phyloP scores from a whole-genome alignment of 2,797 vertebrate species.

The Esox lucius region DNA sequence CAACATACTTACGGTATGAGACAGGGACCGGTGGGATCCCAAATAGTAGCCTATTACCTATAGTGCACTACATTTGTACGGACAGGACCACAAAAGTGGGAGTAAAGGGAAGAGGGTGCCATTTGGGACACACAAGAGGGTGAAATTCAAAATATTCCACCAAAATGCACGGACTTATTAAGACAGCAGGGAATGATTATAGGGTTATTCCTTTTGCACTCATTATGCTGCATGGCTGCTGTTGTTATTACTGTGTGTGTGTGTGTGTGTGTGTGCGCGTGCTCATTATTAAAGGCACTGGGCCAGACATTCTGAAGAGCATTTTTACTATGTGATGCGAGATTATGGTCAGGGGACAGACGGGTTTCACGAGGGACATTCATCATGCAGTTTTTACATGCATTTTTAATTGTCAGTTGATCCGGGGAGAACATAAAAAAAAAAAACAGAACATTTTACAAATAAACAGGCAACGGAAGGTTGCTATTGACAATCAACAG shows the following conservation, averaged over 20 bases:
- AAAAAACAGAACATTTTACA: neutral
- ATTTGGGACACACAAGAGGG: neutral
- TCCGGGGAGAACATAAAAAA: constrained; percentile 29
- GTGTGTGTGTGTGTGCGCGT: neutral
- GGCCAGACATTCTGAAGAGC: constrained; percentile 10
- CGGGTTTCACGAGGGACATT: constrained; percentile 29
- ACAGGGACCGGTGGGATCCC: neutral
- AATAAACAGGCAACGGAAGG: constrained; percentile 17
- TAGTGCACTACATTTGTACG: neutral
- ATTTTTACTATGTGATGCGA: constrained; percentile 19
- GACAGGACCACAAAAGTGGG: constrained; percentile 28
- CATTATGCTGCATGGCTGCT: constrained; percentile 35
- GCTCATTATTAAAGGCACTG: constrained; percentile 11
- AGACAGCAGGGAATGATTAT: constrained; percentile 57
- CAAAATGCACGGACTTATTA: constrained; percentile 30
- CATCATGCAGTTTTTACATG: constrained; percentile 18
- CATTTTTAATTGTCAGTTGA: constrained; percentile 31
- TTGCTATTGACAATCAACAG: constrained; percentile 46
- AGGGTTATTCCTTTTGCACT: constrained; percentile 42
- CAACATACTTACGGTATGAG: neutral
- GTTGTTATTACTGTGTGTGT: constrained; percentile 13
- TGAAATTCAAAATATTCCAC: constrained; percentile 37
- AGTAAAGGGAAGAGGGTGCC: constrained; percentile 13
- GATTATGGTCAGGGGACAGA: constrained; percentile 33
- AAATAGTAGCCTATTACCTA: neutral